Percentiles rank a stretch among this genome's conserved stretches.
Conservation (phyloP, 2,888 invertebrate genomes). For the Leptinotarsa tumamoca region DNA sequence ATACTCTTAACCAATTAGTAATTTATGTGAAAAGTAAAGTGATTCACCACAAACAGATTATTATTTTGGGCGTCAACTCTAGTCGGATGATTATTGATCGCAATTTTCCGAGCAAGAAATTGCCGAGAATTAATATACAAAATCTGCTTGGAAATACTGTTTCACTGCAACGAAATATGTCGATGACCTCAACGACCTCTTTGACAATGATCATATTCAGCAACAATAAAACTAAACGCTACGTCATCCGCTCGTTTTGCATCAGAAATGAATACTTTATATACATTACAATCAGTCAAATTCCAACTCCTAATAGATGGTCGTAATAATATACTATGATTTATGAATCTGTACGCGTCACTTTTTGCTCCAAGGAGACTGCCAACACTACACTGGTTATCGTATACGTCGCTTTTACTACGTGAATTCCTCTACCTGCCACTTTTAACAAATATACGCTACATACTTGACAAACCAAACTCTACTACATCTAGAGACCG, state of each 20-base stretch:
- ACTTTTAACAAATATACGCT: background rate
- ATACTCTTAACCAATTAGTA: background rate
- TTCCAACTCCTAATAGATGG: background rate
- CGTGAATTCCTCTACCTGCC: conserved; percentile 8
- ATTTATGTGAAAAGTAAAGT: background rate
- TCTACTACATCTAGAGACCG: conserved; percentile 13
- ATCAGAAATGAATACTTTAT: background rate
- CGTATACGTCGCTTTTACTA: background rate
- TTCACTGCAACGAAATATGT: conserved; percentile 13
- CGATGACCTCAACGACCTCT: conserved; percentile 12
- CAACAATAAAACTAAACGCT: conserved; percentile 1
- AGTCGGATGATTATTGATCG: conserved; percentile 3
- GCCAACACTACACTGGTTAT: background rate
- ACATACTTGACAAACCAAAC: background rate
- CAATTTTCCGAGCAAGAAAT: conserved; percentile 1
- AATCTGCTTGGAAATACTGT: conserved; percentile 3
- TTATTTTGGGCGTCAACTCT: conserved; percentile 11
- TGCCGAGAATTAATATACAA: background rate
- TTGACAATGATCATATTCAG: background rate
- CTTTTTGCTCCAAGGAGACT: background rate
- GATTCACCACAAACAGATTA: too few species aligned
- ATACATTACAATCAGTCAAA: background rate
- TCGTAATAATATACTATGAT: background rate
- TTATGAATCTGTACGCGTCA: background rate
- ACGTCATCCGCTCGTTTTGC: conserved; percentile 4